Percentiles rank a stretch among this genome's conserved stretches.
phyloP scores from a whole-genome alignment of 2,888 invertebrate species.

The Nymphalis polychloros region DNA sequence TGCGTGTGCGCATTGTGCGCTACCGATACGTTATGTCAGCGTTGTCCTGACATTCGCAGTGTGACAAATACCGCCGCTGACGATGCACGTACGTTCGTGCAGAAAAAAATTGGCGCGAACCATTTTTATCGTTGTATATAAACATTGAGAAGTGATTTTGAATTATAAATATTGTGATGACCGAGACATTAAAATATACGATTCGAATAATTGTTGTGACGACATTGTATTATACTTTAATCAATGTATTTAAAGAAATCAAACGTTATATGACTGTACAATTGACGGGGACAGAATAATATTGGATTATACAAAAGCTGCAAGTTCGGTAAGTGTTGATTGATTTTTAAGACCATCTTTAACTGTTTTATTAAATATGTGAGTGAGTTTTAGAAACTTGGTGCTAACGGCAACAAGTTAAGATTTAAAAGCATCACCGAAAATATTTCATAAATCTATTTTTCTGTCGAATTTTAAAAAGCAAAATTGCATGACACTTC shows the following conservation, averaged over 20 bases:
- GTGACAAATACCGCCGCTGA: conserved; percentile 50
- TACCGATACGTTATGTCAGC: conserved; percentile 48
- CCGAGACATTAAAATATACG: conserved; percentile 64
- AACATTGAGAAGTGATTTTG: conserved; percentile 30
- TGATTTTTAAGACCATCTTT: neutral
- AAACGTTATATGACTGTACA: conserved; percentile 59
- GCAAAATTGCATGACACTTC: neutral
- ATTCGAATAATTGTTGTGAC: conserved; percentile 63
- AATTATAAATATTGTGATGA: conserved; percentile 59
- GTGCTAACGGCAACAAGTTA: neutral
- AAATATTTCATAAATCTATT: neutral
- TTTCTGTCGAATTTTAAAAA: neutral
- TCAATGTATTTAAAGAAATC: conserved; percentile 66
- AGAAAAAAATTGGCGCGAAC: conserved; percentile 50
- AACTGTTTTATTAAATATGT: neutral
- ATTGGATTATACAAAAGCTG: conserved; percentile 44
- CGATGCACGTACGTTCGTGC: conserved; percentile 45
- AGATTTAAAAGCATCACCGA: neutral
- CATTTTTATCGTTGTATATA: conserved; percentile 35
- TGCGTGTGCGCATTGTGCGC: conserved; percentile 68
- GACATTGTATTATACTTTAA: conserved; percentile 63
- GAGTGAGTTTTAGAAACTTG: neutral
- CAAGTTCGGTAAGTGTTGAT: conserved; percentile 40
- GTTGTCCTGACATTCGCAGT: conserved; percentile 53
- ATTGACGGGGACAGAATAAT: conserved; percentile 39